These are phyloP conservation scores for Danio jaintianensis DNA, from an alignment of 2,797 vertebrate genomes.

Conservation along the genomic window DNA sequence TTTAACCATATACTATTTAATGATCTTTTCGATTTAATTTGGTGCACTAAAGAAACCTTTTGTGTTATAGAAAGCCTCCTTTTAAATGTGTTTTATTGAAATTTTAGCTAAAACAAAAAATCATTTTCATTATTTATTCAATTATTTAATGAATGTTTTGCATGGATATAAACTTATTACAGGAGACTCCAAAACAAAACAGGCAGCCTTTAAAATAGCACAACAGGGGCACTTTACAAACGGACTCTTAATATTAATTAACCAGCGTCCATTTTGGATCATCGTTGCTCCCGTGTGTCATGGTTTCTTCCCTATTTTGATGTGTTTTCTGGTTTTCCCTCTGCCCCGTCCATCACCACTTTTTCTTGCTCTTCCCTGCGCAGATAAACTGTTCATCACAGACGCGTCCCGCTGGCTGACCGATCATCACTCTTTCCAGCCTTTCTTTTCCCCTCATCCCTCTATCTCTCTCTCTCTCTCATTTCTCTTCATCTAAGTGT, in stretches of 20 bases:
- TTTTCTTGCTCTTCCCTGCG: constrained; percentile 68
- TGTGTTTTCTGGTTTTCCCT: constrained; percentile 55
- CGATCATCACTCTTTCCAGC: constrained; percentile 82
- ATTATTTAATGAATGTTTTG: no score
- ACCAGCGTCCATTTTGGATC: not conserved
- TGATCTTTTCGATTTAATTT: no score
- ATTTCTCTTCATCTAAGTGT: constrained; percentile 62
- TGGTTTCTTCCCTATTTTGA: constrained; percentile 5
- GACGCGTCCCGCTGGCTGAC: constrained; percentile 87
- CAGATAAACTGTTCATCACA: constrained; percentile 96
- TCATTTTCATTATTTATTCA: no score
- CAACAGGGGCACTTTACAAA: no score
- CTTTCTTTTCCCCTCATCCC: constrained; percentile 73
- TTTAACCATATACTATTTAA: no score
- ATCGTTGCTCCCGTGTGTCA: constrained; percentile 57
- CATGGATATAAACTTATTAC: no score
- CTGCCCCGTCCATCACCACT: constrained; percentile 41
- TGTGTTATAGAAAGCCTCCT: no score
- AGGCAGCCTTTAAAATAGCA: no score
- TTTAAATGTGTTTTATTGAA: no score
- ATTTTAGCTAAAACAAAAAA: no score
- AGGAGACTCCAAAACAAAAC: no score
- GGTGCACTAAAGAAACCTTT: no score
- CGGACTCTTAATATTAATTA: not conserved
- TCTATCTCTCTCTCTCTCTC: not conserved